Base-by-base conservation (phyloP, 1,140 invertebrate genomes). In the Camponotus vicinus region DNA sequence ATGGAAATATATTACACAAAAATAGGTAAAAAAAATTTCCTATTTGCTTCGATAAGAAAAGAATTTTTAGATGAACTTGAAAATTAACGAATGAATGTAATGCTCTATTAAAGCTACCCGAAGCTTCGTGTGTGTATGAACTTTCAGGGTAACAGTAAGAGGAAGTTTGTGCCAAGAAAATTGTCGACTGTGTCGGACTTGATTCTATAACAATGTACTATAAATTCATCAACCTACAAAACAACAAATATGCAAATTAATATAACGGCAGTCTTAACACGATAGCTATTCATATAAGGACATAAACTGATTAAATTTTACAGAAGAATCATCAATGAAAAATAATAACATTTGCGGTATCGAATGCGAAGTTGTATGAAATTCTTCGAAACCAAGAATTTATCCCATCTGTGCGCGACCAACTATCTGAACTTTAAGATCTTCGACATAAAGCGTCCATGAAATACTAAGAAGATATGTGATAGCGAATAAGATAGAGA, bases 101-200 rank as follows among this genome's bases (percentile, higher is more conserved):
- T 66, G 45, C 52, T 80, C 34, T 42, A 52, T 71, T 82, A 71
- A 61, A 61, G 15, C 52, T 82, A 34, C 8, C 5, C n/a, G 49
- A 6, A 82, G 55, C 40, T 73, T 82, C 11, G 52, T 67, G 67
- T 82, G 52, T 59, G 52, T 45, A 59, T 40, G 27, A 82, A 73
- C 37, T 82, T 82, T 34, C 67, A 27, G 79, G 37, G 59, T 71
- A 71, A 59, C 13, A 18, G 37, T 73, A 57, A 82, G 61, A 59
- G 27, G 37, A 80, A 80, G 66, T 82, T 71, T 27, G 27, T 45
- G 37, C n/a, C 27, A 21, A 71, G 37, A 18, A 71, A 71, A 82
- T 71, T 71, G 67, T 69, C 45, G 59, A 45, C 21, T 49, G n/a
- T 15, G 75, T 52, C 45, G 63, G 13, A 55, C 63, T 69, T 69